Percentiles rank a stretch among this genome's conserved stretches.
phyloP scores from a whole-genome alignment of 2,113 vertebrate species.

The Tichodroma muraria region DNA sequence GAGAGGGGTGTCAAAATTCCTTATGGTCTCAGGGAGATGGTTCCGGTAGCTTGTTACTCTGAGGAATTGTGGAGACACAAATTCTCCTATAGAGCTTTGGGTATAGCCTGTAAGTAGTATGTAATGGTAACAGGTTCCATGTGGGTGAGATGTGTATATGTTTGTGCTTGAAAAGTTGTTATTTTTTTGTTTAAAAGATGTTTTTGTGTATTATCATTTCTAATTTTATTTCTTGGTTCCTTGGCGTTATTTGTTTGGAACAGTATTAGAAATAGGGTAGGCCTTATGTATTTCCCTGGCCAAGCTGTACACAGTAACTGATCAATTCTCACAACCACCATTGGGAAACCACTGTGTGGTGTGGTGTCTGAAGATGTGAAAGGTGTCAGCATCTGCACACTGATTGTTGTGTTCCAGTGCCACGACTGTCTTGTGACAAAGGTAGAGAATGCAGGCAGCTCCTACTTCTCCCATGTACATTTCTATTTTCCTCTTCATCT shows the following conservation, averaged over 20 bases:
- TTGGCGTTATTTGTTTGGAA: rapidly evolving
- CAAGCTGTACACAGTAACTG: no score
- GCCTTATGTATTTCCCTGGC: neutral
- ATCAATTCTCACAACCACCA: neutral
- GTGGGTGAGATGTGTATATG: neutral
- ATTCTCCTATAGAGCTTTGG: neutral
- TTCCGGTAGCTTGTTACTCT: neutral
- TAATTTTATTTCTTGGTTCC: neutral
- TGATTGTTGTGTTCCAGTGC: neutral
- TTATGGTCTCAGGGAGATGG: neutral
- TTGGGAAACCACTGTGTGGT: neutral
- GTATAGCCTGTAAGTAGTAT: no score
- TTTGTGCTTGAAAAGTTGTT: neutral
- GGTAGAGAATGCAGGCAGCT: neutral
- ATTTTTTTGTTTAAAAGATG: neutral
- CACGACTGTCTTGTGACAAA: neutral
- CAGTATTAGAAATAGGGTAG: neutral
- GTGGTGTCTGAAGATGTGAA: neutral
- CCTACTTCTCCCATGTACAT: neutral
- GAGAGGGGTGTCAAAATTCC: neutral
- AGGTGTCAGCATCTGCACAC: neutral
- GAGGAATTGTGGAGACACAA: neutral
- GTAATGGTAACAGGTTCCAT: neutral
- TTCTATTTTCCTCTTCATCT: neutral
- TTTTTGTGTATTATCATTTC: neutral